These are phyloP conservation scores for Gavialis gangeticus DNA, from an alignment of 2,113 vertebrate species.

Conservation along the genomic window DNA sequence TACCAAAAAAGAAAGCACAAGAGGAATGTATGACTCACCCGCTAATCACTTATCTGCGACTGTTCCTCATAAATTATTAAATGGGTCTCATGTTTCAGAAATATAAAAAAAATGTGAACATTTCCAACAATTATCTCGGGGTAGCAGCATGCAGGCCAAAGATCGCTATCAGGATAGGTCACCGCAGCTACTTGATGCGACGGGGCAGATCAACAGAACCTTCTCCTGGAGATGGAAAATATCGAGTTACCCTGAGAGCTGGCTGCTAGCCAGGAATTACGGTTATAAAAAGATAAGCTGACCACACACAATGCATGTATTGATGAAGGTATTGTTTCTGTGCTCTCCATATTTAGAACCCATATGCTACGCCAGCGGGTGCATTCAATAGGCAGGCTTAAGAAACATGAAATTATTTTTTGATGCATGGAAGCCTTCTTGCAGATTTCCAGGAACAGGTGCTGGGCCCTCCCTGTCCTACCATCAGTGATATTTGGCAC, in stretches of 20 bases:
- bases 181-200: slow-evolving; percentile 28
- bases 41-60: slow-evolving; percentile 53
- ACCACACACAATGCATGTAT: neutral
- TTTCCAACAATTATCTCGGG: slow-evolving; percentile 66
- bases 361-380: neutral
- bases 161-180: slow-evolving; percentile 14
- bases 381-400: neutral
- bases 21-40: slow-evolving; percentile 61
- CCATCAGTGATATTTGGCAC: slow-evolving; percentile 45
- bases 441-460: neutral
- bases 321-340: neutral
- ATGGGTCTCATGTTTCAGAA: slow-evolving; percentile 46
- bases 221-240: neutral
- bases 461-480: neutral
- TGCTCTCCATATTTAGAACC: neutral
- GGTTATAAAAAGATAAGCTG: neutral
- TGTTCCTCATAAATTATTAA: slow-evolving; percentile 50
- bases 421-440: neutral
- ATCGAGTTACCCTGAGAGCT: neutral
- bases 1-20: neutral
- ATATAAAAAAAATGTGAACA: neutral
- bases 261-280: neutral
- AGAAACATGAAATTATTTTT: neutral
- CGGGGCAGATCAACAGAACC: neutral
- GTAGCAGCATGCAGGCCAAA: slow-evolving; percentile 54